Percentiles rank a stretch among this genome's conserved stretches.
These are phyloP conservation scores for Cebidichthys violaceus DNA, from an alignment of 2,113 vertebrate species.

Conservation along the genomic window DNA sequence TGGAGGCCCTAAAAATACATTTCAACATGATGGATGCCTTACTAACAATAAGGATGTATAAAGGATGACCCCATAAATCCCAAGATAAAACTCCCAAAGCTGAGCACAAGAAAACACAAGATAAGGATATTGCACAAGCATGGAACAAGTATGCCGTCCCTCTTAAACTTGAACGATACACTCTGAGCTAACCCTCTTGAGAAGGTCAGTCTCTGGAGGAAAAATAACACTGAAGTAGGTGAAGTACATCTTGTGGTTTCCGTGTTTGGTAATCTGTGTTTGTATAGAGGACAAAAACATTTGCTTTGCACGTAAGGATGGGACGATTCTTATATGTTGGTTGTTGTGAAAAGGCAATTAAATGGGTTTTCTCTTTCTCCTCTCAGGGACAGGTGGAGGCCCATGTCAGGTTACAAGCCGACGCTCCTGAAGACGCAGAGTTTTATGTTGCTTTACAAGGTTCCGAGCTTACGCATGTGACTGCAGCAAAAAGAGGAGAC, in stretches of 20 bases:
- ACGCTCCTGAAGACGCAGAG: constrained; percentile 81
- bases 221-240: neutral
- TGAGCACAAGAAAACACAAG: constrained; percentile 36
- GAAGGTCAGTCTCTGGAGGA: constrained; percentile 10
- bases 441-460: constrained; percentile 89
- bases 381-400: constrained; percentile 86
- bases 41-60: constrained; percentile 1
- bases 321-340: neutral
- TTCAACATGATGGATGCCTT: constrained; percentile 18
- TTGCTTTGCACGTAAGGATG: neutral
- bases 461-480: constrained; percentile 85
- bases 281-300: neutral
- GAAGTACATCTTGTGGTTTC: neutral
- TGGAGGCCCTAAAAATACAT: constrained; percentile 16
- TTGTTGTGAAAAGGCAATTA: neutral
- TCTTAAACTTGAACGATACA: constrained; percentile 22
- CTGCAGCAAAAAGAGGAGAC: constrained; percentile 76
- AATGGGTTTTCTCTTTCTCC: neutral
- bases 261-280: constrained; percentile 9
- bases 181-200: neutral
- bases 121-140: constrained; percentile 44
- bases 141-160: constrained; percentile 29
- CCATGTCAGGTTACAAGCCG: constrained; percentile 76
- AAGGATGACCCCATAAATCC: constrained; percentile 26
- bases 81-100: constrained; percentile 2